Conservation (phyloP, 2,113 vertebrate genomes). For the Mystacornis crossleyi region DNA sequence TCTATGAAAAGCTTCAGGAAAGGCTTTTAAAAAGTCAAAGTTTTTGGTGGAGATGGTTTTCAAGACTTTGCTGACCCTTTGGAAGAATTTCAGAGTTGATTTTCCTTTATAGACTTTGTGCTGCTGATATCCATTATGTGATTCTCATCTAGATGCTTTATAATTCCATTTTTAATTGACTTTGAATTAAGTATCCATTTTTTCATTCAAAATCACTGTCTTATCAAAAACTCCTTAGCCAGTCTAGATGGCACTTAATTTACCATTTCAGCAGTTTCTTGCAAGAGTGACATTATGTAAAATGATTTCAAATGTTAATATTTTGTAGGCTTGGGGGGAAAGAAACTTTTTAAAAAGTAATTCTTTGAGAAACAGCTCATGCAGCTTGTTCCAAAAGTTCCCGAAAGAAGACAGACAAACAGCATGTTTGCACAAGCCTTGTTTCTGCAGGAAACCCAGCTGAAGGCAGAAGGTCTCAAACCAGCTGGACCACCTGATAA, state of each 20-base stretch:
- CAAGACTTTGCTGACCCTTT: constrained; percentile 27
- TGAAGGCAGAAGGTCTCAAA: neutral
- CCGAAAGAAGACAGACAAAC: neutral
- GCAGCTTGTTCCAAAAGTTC: neutral
- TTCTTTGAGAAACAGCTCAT: neutral
- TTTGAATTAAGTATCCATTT: constrained; percentile 54
- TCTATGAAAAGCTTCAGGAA: constrained; percentile 8
- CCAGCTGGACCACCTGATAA: neutral
- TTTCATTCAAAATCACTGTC: constrained; percentile 41
- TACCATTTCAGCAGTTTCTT: constrained; percentile 51
- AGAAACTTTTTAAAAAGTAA: neutral
- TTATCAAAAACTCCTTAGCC: constrained; percentile 47
- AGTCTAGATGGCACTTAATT: constrained; percentile 55
- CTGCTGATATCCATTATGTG: constrained; percentile 44
- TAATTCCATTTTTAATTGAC: constrained; percentile 64
- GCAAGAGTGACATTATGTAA: neutral
- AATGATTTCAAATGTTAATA: constrained; percentile 28
- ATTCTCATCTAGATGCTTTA: constrained; percentile 48
- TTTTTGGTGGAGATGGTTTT: constrained; percentile 11
- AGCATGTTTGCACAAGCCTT: neutral
- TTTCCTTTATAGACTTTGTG: constrained; percentile 33
- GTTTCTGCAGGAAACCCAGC: neutral
- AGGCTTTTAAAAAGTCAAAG: neutral
- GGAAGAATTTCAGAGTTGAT: constrained; percentile 50
- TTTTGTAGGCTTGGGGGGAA: constrained; percentile 15